Percentiles rank a stretch among this genome's conserved stretches.
Evolutionary conservation across 2,888 invertebrate genomes (phyloP).

Genomic region (Xestia rhomboidea): DNA sequence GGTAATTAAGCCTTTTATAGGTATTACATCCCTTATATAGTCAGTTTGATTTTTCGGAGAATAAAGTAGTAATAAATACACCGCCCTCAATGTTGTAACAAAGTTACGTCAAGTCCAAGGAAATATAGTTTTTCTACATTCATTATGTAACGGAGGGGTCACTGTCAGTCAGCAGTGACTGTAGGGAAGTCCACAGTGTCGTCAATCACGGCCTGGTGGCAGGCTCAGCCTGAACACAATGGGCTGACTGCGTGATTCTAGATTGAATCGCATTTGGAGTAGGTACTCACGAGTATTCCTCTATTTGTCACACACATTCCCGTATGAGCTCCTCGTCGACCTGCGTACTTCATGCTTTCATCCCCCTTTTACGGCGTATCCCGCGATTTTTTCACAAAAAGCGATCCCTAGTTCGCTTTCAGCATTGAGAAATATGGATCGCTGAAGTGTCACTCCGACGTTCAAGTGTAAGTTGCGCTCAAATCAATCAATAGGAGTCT

Average conservation of each 20-base stretch:
- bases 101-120: slow-evolving; percentile 31
- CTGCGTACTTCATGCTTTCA: slow-evolving; percentile 18
- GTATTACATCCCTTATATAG: slow-evolving; percentile 16
- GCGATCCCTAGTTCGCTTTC: slow-evolving; percentile 33
- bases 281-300: slow-evolving; percentile 14
- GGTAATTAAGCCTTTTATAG: slow-evolving; percentile 3
- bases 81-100: slow-evolving; percentile 11
- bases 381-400: slow-evolving; percentile 5
- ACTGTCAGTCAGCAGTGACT: slow-evolving; percentile 30
- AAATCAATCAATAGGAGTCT: slow-evolving; percentile 15
- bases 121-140: slow-evolving; percentile 60
- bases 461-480: slow-evolving; percentile 31
- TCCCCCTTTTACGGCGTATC: slow-evolving; percentile 5
- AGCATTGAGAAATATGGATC: slow-evolving; percentile 40
- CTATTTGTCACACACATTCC: slow-evolving; percentile 12
- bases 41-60: slow-evolving; percentile 23
- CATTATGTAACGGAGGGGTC: slow-evolving; percentile 53
- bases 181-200: slow-evolving; percentile 38
- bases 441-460: slow-evolving; percentile 29
- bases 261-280: slow-evolving; percentile 31
- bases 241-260: slow-evolving; percentile 29
- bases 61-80: slow-evolving; percentile 28
- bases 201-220: slow-evolving; percentile 64
- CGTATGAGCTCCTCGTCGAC: slow-evolving; percentile 7
- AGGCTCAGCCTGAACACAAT: slow-evolving; percentile 50